Base-by-base conservation (phyloP, 2,888 invertebrate species). In the Taenaris catops region DNA sequence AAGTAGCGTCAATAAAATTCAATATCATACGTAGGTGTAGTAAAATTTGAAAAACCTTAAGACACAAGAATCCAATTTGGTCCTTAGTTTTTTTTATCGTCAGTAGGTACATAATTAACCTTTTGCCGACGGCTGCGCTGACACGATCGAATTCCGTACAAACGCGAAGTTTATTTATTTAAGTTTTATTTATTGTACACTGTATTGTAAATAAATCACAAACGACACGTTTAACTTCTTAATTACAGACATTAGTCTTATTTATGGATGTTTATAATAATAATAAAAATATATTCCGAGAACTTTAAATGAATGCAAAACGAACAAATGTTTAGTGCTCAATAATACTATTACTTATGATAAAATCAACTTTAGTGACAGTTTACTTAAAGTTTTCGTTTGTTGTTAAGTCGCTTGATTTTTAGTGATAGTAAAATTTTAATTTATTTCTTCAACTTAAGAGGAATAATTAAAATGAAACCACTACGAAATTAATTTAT, bases 41-140 rank as follows among this genome's bases (percentile, higher is more conserved):
- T 52, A 55, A 50, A 49, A 45, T 41, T 49, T 38, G 27, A 32
- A 41, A 38, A 42, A 44, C 32, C 34, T 42, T 49, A 33, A 44
- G 44, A 51, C 47, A 49, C 38, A 46, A 48, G 43, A 44, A 51
- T 45, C 50, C 46, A 49, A 53, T 53, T 53, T 46, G 42, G 28
- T 39, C 28, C 43, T 49, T 44, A 36, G 41, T 40, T 44, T 44
- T 4, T 17, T 44, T 51, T 51, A 46, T 49, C 40, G 18, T 12
- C 25, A 26, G 32, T 36, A 38, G 39, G 34, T 41, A 33, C 41
- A 46, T 48, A 42, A 48, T 33, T 35, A 37, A 34, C 36, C 40
- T 38, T 38, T 41, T 35, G 37, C 49, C 49, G 51, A 38, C 44
- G 49, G 46, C 48, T 34, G 19, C 27, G 34, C 17, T 34, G 34